These are phyloP conservation scores for Maconellicoccus hirsutus DNA, from an alignment of 1,140 invertebrate genomes.

Conservation along the genomic window DNA sequence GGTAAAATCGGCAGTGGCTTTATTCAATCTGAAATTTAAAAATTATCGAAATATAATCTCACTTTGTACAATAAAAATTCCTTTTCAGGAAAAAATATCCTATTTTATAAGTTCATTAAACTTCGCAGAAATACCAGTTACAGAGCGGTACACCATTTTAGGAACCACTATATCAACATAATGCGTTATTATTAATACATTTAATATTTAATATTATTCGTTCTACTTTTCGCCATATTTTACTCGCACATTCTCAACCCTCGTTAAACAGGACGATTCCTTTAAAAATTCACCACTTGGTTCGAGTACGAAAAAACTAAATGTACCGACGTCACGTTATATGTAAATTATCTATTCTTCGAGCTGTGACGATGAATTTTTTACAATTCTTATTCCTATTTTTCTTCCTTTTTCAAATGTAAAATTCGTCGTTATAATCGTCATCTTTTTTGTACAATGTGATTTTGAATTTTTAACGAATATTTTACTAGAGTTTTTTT, in stretches of 20 bases:
- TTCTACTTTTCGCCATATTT: not conserved
- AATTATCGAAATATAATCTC: not conserved
- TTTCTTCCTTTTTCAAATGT: too few species aligned
- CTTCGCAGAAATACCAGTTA: not conserved
- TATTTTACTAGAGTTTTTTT: too few species aligned
- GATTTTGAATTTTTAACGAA: too few species aligned
- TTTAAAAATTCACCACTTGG: constrained; percentile 4
- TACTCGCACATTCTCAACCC: not conserved
- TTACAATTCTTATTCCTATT: too few species aligned
- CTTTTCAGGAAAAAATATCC: too few species aligned
- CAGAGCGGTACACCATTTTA: not conserved
- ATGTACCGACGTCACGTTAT: not conserved
- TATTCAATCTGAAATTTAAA: not conserved
- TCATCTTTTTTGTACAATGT: too few species aligned
- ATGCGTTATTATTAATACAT: not conserved
- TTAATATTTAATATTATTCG: not conserved
- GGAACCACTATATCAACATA: not conserved
- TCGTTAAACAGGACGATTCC: not conserved
- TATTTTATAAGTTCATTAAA: too few species aligned
- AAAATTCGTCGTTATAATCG: too few species aligned
- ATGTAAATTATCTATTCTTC: not conserved
- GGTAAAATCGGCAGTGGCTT: not conserved
- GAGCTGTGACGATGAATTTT: not conserved
- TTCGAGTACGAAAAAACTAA: not conserved
- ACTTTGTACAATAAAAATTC: too few species aligned